Conservation (phyloP, 2,888 invertebrate genomes). For the Drosophila paucipuncta region DNA sequence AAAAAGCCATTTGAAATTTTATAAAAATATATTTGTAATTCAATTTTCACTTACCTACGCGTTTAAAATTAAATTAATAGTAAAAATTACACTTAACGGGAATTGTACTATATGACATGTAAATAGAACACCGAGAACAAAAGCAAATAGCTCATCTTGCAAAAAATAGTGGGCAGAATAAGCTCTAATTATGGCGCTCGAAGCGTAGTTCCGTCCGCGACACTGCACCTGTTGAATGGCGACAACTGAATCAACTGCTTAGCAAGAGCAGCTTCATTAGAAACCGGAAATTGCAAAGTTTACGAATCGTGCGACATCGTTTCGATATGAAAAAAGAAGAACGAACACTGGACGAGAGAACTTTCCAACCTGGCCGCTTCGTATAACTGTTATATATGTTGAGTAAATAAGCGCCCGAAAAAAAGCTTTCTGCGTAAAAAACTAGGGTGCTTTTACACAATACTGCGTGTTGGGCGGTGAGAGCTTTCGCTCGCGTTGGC, state of each 20-base stretch:
- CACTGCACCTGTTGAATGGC: conserved; percentile 53
- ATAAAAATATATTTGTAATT: background rate
- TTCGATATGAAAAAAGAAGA: conserved; percentile 7
- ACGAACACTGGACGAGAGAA: conserved; percentile 23
- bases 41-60: background rate
- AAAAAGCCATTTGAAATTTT: background rate
- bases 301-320: conserved; percentile 31
- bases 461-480: conserved; percentile 2
- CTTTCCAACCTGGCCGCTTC: background rate
- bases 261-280: conserved; percentile 22
- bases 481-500: conserved; percentile 25
- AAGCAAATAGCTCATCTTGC: conserved; percentile 2
- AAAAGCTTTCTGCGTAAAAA: conserved; percentile 12
- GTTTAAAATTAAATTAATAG: background rate
- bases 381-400: background rate
- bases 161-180: background rate
- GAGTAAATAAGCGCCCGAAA: conserved; percentile 23
- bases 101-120: background rate
- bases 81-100: background rate
- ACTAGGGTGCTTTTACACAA: conserved; percentile 1
- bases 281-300: conserved; percentile 50
- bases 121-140: background rate
- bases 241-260: conserved; percentile 38
- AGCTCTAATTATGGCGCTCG: background rate
- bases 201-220: conserved; percentile 15